Conservation (phyloP, 2,113 vertebrate genomes). For the Ploceus nigricollis region DNA sequence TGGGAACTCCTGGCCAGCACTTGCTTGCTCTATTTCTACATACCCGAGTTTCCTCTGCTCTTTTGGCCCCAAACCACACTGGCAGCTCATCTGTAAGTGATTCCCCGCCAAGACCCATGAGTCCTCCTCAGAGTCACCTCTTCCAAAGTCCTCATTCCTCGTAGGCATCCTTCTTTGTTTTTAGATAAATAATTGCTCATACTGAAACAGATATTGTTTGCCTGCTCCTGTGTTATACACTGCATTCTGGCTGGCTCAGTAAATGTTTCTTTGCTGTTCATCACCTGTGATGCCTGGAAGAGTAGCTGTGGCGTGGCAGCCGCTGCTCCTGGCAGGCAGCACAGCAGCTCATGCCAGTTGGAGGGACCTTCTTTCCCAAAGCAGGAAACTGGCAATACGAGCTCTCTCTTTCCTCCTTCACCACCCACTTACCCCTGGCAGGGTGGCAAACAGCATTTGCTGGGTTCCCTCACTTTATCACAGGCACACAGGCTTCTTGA, state of each 20-base stretch:
- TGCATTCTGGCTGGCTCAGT: neutral
- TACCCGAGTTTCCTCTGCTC: neutral
- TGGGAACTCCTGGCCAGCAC: neutral
- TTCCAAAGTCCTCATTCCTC: neutral
- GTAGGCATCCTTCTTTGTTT: neutral
- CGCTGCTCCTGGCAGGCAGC: neutral
- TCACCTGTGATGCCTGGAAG: neutral
- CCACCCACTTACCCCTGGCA: slow-evolving; percentile 28
- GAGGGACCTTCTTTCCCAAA: slow-evolving; percentile 32
- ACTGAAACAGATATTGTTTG: neutral
- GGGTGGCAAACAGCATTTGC: slow-evolving; percentile 45
- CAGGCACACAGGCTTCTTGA: neutral
- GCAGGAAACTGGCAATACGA: slow-evolving; percentile 12
- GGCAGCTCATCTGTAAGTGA: neutral
- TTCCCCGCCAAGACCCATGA: rapidly evolving
- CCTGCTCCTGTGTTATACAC: neutral
- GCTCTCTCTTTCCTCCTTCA: neutral
- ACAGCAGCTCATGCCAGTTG: neutral
- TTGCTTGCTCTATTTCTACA: neutral
- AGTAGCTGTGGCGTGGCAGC: slow-evolving; percentile 11
- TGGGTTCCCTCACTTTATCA: neutral
- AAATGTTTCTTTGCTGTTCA: neutral
- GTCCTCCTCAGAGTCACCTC: neutral
- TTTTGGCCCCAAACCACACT: neutral
- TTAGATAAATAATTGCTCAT: neutral